These are phyloP conservation scores for Euura lappo DNA, from an alignment of 1,140 invertebrate species.

Conservation along the genomic window DNA sequence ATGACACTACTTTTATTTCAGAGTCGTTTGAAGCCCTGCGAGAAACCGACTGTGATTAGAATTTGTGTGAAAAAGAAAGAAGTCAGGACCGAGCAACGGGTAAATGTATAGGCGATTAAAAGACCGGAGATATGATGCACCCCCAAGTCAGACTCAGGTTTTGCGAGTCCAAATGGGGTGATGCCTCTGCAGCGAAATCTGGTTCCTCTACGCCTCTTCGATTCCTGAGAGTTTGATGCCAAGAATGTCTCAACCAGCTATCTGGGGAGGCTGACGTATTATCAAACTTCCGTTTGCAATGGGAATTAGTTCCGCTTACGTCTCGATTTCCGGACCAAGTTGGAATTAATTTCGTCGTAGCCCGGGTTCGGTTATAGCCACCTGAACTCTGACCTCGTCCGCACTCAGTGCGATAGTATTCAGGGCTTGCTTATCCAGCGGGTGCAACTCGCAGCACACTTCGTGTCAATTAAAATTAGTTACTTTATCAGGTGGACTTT, in stretches of 20 bases:
- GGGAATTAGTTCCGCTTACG: constrained; percentile 3
- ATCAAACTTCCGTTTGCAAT: constrained; percentile 7
- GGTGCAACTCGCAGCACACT: no score
- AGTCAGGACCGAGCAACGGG: no score
- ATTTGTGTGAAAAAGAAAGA: no score
- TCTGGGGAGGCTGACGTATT: constrained; percentile 3
- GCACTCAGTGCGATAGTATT: no score
- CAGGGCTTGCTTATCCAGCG: no score
- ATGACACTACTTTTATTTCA: no score
- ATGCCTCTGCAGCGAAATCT: background rate
- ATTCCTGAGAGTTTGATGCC: background rate
- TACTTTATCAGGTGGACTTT: no score
- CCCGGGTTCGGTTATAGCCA: background rate
- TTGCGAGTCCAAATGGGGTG: background rate
- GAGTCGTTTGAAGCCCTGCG: no score
- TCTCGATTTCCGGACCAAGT: constrained; percentile 6
- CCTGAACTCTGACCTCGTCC: constrained; percentile 1
- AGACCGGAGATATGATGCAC: background rate
- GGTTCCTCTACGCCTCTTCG: background rate
- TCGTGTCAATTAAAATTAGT: no score
- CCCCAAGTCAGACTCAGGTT: background rate
- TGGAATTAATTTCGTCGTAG: constrained; percentile 1
- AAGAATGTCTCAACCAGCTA: background rate
- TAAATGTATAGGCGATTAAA: background rate
- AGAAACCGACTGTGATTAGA: no score